Conservation (phyloP, 1,140 invertebrate species). For the Drosophila nannoptera region DNA sequence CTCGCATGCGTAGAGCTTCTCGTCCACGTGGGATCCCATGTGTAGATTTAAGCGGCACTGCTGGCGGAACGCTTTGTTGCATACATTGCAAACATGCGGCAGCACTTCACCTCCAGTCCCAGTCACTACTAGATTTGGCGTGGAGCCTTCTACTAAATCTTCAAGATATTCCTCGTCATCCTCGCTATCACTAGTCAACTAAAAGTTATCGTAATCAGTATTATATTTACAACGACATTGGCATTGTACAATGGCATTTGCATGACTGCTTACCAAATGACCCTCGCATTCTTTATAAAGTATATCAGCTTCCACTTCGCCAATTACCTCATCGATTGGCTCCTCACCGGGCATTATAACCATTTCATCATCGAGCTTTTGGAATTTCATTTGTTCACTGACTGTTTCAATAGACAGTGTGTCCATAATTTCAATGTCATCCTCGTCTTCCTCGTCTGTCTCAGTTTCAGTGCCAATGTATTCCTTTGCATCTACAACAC, state of each 20-base stretch:
- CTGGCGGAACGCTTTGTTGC: slow-evolving; percentile 61
- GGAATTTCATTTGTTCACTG: slow-evolving; percentile 38
- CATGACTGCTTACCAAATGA: slow-evolving; percentile 42
- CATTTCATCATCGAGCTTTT: slow-evolving; percentile 56
- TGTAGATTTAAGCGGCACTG: slow-evolving; percentile 67
- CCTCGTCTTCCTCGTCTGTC: slow-evolving; percentile 39
- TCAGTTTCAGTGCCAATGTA: slow-evolving; percentile 18
- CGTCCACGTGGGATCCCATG: slow-evolving; percentile 62
- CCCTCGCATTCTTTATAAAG: slow-evolving; percentile 47
- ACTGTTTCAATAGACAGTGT: slow-evolving; percentile 33
- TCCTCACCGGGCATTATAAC: slow-evolving; percentile 51
- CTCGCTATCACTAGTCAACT: slow-evolving; percentile 46
- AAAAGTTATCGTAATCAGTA: neutral
- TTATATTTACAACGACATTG: neutral
- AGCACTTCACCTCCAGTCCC: slow-evolving; percentile 20
- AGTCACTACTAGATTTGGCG: neutral
- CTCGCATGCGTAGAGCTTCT: slow-evolving; percentile 60
- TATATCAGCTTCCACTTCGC: slow-evolving; percentile 51
- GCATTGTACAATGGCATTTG: no score
- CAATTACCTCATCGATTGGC: slow-evolving; percentile 53
- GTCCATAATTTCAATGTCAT: slow-evolving; percentile 58
- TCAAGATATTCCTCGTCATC: slow-evolving; percentile 56
- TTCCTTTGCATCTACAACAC: slow-evolving; percentile 6
- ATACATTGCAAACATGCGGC: slow-evolving; percentile 56
- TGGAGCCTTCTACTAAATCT: slow-evolving; percentile 26